Percentiles rank a stretch among this genome's conserved stretches.
Conservation (phyloP, 2,113 vertebrate genomes). For the Upupa epops region DNA sequence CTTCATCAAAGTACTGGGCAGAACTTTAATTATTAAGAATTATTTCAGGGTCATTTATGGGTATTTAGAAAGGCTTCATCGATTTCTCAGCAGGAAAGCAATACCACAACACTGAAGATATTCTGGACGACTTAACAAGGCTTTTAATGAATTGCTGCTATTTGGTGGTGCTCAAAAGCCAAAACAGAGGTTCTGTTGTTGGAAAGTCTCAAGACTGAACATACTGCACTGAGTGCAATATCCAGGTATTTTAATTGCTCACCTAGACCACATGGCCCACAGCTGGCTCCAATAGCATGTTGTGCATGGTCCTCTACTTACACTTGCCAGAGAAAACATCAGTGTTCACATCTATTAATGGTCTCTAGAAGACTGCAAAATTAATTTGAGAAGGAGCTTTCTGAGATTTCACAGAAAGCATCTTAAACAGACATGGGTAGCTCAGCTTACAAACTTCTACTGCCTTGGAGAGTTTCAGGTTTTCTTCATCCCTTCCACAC, state of each 20-base stretch:
- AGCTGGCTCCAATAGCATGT: neutral
- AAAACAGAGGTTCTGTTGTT: conserved; percentile 30
- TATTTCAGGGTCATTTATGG: conserved; percentile 3
- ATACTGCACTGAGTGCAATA: neutral
- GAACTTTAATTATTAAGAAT: neutral
- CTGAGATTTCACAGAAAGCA: neutral
- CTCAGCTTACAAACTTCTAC: neutral
- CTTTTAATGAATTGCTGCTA: conserved; percentile 23
- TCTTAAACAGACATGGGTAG: neutral
- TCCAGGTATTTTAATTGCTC: conserved; percentile 23
- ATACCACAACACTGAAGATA: neutral
- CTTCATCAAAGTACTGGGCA: neutral
- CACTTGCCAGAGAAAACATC: conserved; percentile 40
- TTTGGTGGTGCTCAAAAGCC: neutral
- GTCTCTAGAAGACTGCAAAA: neutral
- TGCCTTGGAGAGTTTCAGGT: neutral
- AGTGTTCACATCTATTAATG: neutral
- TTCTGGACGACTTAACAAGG: neutral
- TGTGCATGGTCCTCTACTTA: neutral
- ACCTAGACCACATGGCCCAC: neutral
- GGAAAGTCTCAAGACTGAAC: neutral
- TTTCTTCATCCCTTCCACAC: neutral
- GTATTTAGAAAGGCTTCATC: neutral
- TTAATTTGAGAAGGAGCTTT: conserved; percentile 13
- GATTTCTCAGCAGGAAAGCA: neutral